Evolutionary conservation across 2,888 invertebrate species (phyloP).

Genomic region (Melanargia galathea): DNA sequence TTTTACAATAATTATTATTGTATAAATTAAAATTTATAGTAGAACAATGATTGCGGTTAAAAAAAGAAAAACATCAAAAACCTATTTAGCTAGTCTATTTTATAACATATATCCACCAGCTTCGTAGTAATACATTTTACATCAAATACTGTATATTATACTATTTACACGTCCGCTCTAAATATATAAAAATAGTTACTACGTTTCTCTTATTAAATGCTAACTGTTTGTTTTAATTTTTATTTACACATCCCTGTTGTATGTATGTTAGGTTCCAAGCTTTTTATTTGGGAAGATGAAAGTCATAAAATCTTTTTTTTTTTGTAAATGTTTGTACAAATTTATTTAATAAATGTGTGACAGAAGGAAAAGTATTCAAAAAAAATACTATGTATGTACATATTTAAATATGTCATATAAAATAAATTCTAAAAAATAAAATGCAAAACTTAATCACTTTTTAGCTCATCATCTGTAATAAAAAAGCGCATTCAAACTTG

Average conservation of each 20-base stretch:
- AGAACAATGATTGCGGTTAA: neutral
- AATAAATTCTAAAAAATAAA: too few species aligned
- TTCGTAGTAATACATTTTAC: neutral
- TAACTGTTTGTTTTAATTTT: conserved; percentile 24
- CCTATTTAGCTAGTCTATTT: neutral
- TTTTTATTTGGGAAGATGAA: neutral
- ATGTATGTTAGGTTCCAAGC: conserved; percentile 4
- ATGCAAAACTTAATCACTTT: too few species aligned
- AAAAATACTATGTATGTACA: too few species aligned
- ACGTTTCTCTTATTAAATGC: conserved; percentile 23
- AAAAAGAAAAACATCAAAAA: neutral
- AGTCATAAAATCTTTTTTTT: neutral
- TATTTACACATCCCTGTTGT: conserved; percentile 36
- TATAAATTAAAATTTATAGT: neutral
- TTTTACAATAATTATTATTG: neutral
- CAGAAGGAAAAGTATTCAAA: too few species aligned
- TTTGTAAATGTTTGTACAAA: too few species aligned
- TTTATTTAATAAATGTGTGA: too few species aligned
- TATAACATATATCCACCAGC: neutral
- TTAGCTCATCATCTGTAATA: too few species aligned
- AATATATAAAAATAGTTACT: conserved; percentile 37
- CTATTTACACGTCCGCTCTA: conserved; percentile 20
- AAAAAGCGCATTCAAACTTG: neutral
- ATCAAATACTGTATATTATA: neutral
- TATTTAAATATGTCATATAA: too few species aligned